phyloP scores from a whole-genome alignment of 2,797 vertebrate genomes.

The Anomalospiza imberbis region DNA sequence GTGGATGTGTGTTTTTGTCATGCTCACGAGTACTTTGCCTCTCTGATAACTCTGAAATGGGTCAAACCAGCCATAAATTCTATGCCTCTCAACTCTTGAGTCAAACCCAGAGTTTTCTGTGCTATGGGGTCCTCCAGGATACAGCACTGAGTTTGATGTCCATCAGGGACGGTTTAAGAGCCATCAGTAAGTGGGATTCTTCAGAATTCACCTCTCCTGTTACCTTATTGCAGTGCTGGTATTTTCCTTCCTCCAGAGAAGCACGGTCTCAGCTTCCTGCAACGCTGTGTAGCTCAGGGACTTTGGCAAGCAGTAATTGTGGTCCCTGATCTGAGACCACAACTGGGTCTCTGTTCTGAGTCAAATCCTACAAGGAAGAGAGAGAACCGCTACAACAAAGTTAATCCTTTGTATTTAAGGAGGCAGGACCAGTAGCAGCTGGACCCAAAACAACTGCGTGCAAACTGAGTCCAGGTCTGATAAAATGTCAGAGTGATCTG shows the following conservation, averaged over 20 bases:
- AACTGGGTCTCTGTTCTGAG: neutral
- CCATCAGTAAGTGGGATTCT: neutral
- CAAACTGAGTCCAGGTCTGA: neutral
- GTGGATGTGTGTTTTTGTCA: neutral
- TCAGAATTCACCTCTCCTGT: neutral
- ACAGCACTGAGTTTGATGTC: neutral
- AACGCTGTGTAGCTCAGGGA: neutral
- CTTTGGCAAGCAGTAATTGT: neutral
- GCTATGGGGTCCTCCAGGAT: neutral
- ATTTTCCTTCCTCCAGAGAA: neutral
- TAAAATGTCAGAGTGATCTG: neutral
- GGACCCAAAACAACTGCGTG: neutral
- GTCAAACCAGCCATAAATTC: neutral
- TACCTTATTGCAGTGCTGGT: accelerated
- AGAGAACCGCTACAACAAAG: neutral
- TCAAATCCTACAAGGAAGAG: neutral
- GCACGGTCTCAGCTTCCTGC: neutral
- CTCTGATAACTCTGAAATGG: neutral
- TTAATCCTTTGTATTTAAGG: neutral
- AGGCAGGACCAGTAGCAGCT: neutral
- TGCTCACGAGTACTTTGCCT: neutral
- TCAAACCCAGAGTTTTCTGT: neutral
- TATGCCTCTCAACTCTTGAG: neutral
- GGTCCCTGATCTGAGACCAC: neutral
- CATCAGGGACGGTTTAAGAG: neutral